These are phyloP conservation scores for Biston stratarius DNA, from an alignment of 2,888 invertebrate genomes.

Conservation along the genomic window DNA sequence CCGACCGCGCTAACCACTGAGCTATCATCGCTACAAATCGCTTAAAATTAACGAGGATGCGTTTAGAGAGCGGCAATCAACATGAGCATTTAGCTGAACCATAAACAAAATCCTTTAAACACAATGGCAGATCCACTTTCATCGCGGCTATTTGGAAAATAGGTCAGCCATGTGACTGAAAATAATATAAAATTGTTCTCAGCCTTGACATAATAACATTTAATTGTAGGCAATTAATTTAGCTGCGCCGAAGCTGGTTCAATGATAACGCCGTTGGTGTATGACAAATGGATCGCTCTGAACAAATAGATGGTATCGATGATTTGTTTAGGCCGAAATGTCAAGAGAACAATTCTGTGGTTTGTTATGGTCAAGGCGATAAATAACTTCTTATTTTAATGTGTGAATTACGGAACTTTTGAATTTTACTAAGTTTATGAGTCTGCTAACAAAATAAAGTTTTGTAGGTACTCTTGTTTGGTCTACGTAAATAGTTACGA, in stretches of 20 bases:
- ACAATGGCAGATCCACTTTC: conserved; percentile 37
- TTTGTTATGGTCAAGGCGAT: conserved; percentile 20
- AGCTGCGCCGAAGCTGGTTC: conserved; percentile 62
- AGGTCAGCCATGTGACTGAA: conserved; percentile 64
- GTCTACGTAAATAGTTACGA: too few relatives aligned
- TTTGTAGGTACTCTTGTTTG: too few relatives aligned
- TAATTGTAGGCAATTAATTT: conserved; percentile 79
- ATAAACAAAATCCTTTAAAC: conserved; percentile 35
- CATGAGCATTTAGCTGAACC: conserved; percentile 21
- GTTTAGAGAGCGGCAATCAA: conserved; percentile 17
- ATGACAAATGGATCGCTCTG: conserved; percentile 60
- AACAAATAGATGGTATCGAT: conserved; percentile 40
- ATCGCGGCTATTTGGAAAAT: conserved; percentile 58
- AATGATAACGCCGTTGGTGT: conserved; percentile 66
- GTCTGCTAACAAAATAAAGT: too few relatives aligned
- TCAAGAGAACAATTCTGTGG: conserved; percentile 23
- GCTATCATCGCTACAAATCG: too few relatives aligned
- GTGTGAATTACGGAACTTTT: neutral
- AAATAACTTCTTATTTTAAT: neutral
- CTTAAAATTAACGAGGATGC: conserved; percentile 8
- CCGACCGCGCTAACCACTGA: too few relatives aligned
- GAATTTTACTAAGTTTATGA: too few relatives aligned
- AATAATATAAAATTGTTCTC: conserved; percentile 62
- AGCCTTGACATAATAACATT: conserved; percentile 84
- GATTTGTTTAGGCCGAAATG: conserved; percentile 37